Evolutionary conservation across 1,140 invertebrate genomes (phyloP).

Genomic region (Drosophila jambulina): DNA sequence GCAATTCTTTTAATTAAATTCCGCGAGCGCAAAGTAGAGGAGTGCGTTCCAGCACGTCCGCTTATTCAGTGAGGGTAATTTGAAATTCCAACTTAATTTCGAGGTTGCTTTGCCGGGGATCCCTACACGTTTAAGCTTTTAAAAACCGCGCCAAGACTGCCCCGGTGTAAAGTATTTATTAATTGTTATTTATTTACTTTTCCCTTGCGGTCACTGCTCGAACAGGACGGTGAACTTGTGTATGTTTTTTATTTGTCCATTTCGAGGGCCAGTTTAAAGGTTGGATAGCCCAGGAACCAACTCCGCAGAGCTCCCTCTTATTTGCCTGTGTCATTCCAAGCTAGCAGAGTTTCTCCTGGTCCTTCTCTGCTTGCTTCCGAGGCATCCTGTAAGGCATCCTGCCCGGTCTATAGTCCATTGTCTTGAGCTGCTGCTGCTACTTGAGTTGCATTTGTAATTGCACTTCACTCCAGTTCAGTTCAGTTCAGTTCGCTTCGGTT

Average conservation of each 20-base stretch:
- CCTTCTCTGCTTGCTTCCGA: not conserved
- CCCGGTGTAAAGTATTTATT: slow-evolving; percentile 56
- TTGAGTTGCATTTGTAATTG: slow-evolving; percentile 83
- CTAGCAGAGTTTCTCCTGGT: slow-evolving; percentile 37
- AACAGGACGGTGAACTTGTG: not conserved
- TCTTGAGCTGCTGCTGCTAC: slow-evolving; percentile 54
- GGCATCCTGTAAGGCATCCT: not conserved
- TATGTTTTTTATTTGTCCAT: slow-evolving; percentile 1
- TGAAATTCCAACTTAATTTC: slow-evolving; percentile 79
- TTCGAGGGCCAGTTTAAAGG: not conserved
- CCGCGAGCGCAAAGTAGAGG: slow-evolving; percentile 57
- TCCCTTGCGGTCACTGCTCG: slow-evolving; percentile 20
- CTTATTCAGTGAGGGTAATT: slow-evolving; percentile 54
- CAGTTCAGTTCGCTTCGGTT: slow-evolving; percentile 38
- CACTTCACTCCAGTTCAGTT: slow-evolving; percentile 62
- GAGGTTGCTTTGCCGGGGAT: slow-evolving; percentile 7
- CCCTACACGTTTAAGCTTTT: slow-evolving; percentile 80
- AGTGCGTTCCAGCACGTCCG: slow-evolving; percentile 49
- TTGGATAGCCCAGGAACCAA: not conserved
- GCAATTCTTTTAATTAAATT: slow-evolving; percentile 84
- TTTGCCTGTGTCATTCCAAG: slow-evolving; percentile 55
- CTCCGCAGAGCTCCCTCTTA: slow-evolving; percentile 13
- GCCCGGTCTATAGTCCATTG: slow-evolving; percentile 27
- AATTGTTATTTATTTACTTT: slow-evolving; percentile 76
- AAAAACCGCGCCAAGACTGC: slow-evolving; percentile 53